These are phyloP conservation scores for Bradypodion ventrale DNA, from an alignment of 2,797 vertebrate genomes.

Conservation along the genomic window DNA sequence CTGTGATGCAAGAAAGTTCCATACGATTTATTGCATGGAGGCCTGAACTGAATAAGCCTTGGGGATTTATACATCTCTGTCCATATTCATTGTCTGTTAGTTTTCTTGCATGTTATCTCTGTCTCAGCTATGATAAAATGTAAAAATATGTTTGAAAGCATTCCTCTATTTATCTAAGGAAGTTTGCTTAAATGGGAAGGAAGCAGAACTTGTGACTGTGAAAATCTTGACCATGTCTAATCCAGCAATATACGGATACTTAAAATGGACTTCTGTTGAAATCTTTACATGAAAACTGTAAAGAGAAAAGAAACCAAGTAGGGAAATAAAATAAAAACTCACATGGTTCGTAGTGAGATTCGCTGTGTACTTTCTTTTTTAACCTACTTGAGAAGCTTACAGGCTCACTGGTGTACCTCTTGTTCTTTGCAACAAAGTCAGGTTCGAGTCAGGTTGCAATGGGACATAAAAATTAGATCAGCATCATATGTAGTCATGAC, in stretches of 20 bases:
- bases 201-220: neutral
- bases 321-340: neutral
- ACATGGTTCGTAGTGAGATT: neutral
- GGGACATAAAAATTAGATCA: too few species aligned
- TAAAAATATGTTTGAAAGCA: neutral
- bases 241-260: neutral
- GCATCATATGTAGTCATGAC: too few species aligned
- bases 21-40: neutral
- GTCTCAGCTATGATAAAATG: neutral
- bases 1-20: neutral
- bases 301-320: neutral
- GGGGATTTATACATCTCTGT: neutral
- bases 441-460: too few species aligned
- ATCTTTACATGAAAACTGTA: neutral
- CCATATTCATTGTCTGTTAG: neutral
- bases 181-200: neutral
- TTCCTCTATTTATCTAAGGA: neutral
- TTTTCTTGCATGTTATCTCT: neutral
- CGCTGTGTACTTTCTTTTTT: too few species aligned
- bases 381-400: too few species aligned
- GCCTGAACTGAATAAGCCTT: neutral
- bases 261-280: neutral
- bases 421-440: too few species aligned
- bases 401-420: too few species aligned
- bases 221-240: neutral